A percentile compares a stretch with the other conserved stretches of the same genome.
phyloP scores from a whole-genome alignment of 2,888 invertebrate genomes.

The Ormyrus thymus region DNA sequence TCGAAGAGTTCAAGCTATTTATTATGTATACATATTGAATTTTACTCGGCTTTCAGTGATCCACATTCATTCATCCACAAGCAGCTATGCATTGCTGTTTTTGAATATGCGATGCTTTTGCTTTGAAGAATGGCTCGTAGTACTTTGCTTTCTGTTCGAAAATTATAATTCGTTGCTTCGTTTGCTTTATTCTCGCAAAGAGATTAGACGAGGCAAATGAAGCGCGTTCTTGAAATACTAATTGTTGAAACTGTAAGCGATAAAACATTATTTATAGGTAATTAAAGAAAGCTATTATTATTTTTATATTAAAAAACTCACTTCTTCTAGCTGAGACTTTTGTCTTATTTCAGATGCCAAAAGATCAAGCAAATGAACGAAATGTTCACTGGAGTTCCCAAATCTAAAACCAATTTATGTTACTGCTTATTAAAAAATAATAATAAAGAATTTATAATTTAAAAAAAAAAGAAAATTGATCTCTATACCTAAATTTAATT shows the following conservation, averaged over 20 bases:
- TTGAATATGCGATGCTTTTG: conserved; percentile 20
- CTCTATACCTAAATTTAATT: conserved; percentile 48
- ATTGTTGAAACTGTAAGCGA: conserved; percentile 42
- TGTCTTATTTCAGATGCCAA: conserved; percentile 52
- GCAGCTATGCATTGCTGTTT: background rate
- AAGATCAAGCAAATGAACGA: conserved; percentile 46
- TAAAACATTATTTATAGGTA: background rate
- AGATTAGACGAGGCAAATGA: conserved; percentile 24
- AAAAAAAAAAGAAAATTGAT: conserved; percentile 4
- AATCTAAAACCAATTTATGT: conserved; percentile 36
- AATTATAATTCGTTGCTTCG: conserved; percentile 26
- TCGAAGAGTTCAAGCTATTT: no score
- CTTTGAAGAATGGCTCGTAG: conserved; percentile 49
- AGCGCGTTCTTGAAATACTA: conserved; percentile 29
- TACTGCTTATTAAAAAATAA: background rate
- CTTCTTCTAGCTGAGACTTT: conserved; percentile 41
- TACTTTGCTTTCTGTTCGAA: conserved; percentile 53
- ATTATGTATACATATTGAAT: no score
- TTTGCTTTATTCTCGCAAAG: conserved; percentile 44
- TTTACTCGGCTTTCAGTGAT: background rate
- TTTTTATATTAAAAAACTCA: conserved; percentile 7
- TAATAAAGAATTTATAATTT: background rate
- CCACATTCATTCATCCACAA: background rate
- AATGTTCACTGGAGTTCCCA: conserved; percentile 40
- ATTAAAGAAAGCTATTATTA: background rate